Percentiles rank a stretch among this genome's conserved stretches.
These are phyloP conservation scores for Biston betularia DNA, from an alignment of 2,888 invertebrate species.

Conservation along the genomic window DNA sequence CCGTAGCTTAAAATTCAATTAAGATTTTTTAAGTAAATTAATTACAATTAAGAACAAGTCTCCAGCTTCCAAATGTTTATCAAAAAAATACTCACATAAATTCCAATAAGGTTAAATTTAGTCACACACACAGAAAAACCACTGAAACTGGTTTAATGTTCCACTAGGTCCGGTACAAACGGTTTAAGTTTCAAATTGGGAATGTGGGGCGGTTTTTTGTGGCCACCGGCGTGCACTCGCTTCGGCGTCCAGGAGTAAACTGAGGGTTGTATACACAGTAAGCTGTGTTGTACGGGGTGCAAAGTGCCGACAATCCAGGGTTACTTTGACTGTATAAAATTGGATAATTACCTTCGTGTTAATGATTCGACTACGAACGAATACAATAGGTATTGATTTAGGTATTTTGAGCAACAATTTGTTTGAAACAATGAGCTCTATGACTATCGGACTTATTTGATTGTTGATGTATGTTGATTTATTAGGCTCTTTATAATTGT, in stretches of 20 bases:
- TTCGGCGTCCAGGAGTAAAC: constrained; percentile 41
- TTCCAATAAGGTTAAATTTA: constrained; percentile 12
- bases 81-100: constrained; percentile 22
- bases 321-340: constrained; percentile 50
- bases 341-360: constrained; percentile 54
- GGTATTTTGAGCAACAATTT: constrained; percentile 5
- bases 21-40: background rate
- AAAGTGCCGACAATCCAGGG: constrained; percentile 51
- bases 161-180: constrained; percentile 27
- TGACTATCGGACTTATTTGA: background rate
- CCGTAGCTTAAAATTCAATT: background rate
- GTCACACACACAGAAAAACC: constrained; percentile 23
- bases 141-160: constrained; percentile 16
- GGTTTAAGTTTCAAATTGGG: constrained; percentile 32
- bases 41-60: no score
- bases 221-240: constrained; percentile 39
- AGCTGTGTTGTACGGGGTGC: constrained; percentile 41
- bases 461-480: background rate
- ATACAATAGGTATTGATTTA: constrained; percentile 29
- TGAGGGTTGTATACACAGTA: constrained; percentile 33
- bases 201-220: constrained; percentile 22
- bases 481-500: background rate
- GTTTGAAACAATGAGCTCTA: background rate
- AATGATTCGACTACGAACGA: constrained; percentile 32
- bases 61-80: background rate